Conservation (phyloP, 2,113 vertebrate genomes). For the Telmatochromis sp. region DNA sequence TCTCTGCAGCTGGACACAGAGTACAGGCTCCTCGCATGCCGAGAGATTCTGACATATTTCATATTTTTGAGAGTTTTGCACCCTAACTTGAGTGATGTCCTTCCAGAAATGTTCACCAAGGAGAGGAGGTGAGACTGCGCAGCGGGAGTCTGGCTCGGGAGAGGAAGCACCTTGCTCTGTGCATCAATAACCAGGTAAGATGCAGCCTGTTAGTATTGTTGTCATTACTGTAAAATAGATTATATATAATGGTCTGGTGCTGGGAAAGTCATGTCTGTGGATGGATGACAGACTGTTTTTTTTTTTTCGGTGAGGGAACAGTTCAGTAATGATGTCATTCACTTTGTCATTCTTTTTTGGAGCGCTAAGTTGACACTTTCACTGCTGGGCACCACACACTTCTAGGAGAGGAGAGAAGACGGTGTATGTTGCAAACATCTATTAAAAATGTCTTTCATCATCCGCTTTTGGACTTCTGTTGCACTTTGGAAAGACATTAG, state of each 20-base stretch:
- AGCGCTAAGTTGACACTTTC: constrained; percentile 6
- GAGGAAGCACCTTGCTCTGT: constrained; percentile 67
- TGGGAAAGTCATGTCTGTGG: background rate
- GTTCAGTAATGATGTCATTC: constrained; percentile 45
- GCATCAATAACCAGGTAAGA: constrained; percentile 69
- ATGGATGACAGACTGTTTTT: background rate
- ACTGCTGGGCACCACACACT: background rate
- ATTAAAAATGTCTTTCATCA: background rate
- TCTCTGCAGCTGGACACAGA: background rate
- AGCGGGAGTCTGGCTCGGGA: constrained; percentile 56
- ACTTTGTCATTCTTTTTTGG: background rate
- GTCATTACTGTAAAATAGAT: background rate
- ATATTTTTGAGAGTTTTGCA: background rate
- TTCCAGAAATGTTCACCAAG: constrained; percentile 63
- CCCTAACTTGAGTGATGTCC: constrained; percentile 53
- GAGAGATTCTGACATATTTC: background rate
- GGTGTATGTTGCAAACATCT: background rate
- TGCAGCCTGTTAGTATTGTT: background rate
- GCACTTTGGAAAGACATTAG: background rate
- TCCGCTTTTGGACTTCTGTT: background rate
- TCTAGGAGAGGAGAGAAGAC: background rate
- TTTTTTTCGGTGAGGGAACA: background rate
- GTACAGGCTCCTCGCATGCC: background rate
- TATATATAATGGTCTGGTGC: too few relatives aligned
- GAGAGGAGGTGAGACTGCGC: constrained; percentile 62